These are phyloP conservation scores for Phrynocephalus versicolor DNA, from an alignment of 2,113 vertebrate genomes.

Conservation along the genomic window DNA sequence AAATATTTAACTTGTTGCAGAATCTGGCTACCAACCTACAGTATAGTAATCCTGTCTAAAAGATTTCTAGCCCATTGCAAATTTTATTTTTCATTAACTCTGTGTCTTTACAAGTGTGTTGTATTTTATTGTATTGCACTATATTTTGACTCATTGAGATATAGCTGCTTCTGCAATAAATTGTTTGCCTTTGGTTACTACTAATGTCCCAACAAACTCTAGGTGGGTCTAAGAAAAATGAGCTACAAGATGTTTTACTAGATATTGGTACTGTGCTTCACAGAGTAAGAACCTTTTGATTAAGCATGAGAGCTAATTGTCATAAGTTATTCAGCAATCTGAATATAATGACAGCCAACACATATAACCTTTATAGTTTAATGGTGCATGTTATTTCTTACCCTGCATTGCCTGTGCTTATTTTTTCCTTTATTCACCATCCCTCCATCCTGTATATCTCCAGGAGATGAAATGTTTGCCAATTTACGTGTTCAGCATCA, in stretches of 20 bases:
- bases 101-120: not conserved
- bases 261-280: not conserved
- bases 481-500: not conserved
- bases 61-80: not conserved
- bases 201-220: not conserved
- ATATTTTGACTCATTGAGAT: not conserved
- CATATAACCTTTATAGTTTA: not conserved
- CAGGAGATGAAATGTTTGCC: not conserved
- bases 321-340: not conserved
- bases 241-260: not conserved
- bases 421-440: not conserved
- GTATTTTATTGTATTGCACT: not conserved
- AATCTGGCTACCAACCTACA: no score
- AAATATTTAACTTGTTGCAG: not conserved
- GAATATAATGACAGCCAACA: not conserved
- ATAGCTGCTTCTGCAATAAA: not conserved
- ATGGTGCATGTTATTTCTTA: not conserved
- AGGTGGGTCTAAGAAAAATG: not conserved
- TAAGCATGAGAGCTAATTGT: not conserved
- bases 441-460: not conserved
- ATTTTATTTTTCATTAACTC: not conserved
- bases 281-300: not conserved
- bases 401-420: no score
- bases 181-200: not conserved
- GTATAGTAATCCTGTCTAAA: not conserved